Base-by-base conservation (phyloP, 2,113 vertebrate species). In the Onychostoma macrolepis region DNA sequence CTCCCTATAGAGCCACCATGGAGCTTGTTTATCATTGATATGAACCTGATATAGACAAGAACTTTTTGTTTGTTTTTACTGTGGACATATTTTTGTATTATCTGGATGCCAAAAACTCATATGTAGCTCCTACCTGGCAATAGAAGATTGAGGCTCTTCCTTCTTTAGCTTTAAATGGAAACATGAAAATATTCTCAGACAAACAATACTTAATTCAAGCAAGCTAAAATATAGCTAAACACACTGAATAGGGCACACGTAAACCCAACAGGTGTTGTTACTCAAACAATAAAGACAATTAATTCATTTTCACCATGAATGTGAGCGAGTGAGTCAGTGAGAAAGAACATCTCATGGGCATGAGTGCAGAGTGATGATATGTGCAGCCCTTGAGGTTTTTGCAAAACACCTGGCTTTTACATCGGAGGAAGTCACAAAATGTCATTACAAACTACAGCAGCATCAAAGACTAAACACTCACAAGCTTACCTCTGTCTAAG, bases 231-330 rank as follows among this genome's bases (percentile, higher is more conserved):
- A 21, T 19, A 26, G 78, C 50, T 36, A 21, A 77, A 75, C 15
- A 6, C 26, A 79, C 15, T 56, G 17, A 3, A 80, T 24, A 69
- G 24, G 26, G 13, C 9, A 43, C 21, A 4, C 41, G 7, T 67
- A 81, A 4, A 50, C 26, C 41, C 61, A 82, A 83, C 61, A 83
- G 79, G 56, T 83, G 80, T 45, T 48, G 41, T 69, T 65, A 48
- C 63, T 48, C 4, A 69, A 81, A 81, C 58, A 81, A 17, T 65
- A 65, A 65, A 28, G 56, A 43, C 79, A 26, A 43, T 80, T 24
- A 19, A 80, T 41, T 17, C 7, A 43, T 63, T 63, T 24, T 81
- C 13, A 43, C 36, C 6, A 26, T 17, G 36, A n/a, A 41, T 9
- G 71, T 24, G 45, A 72, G 8, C 28, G 7, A 71, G 8, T 30